Conservation (phyloP, 2,888 invertebrate species). For the Branchinecta sandiegonensis region DNA sequence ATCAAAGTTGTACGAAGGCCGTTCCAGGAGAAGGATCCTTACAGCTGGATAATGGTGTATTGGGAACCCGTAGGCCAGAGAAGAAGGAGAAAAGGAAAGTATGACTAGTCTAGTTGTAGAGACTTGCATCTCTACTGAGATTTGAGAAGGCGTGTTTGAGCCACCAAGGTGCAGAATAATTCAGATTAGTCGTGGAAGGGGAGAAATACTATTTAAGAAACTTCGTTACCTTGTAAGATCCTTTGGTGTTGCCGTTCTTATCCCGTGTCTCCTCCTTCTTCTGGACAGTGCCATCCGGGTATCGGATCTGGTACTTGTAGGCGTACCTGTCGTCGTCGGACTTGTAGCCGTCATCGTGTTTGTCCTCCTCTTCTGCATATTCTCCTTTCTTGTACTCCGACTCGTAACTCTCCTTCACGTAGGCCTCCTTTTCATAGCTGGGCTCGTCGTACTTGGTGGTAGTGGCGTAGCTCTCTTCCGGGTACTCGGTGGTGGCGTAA, state of each 20-base stretch:
- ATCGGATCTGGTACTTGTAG: background rate
- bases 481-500: background rate
- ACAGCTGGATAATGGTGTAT: too few relatives aligned
- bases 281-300: constrained; percentile 1
- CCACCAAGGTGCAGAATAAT: too few relatives aligned
- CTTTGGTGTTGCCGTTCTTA: background rate
- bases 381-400: background rate
- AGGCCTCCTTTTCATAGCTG: background rate
- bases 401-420: background rate
- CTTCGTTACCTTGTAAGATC: background rate
- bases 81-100: too few relatives aligned
- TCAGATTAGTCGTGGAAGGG: too few relatives aligned
- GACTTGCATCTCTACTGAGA: too few relatives aligned
- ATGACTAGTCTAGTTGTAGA: too few relatives aligned
- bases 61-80: too few relatives aligned
- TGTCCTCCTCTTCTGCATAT: background rate
- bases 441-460: background rate
- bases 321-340: background rate
- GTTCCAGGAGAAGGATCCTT: too few relatives aligned
- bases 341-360: background rate
- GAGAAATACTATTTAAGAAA: too few relatives aligned
- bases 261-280: constrained; percentile 3
- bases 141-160: too few relatives aligned
- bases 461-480: too few relatives aligned
- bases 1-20: too few relatives aligned